Percentiles rank a stretch among this genome's conserved stretches.
These are phyloP conservation scores for Oceanites oceanicus DNA, from an alignment of 2,113 vertebrate genomes.

Conservation along the genomic window DNA sequence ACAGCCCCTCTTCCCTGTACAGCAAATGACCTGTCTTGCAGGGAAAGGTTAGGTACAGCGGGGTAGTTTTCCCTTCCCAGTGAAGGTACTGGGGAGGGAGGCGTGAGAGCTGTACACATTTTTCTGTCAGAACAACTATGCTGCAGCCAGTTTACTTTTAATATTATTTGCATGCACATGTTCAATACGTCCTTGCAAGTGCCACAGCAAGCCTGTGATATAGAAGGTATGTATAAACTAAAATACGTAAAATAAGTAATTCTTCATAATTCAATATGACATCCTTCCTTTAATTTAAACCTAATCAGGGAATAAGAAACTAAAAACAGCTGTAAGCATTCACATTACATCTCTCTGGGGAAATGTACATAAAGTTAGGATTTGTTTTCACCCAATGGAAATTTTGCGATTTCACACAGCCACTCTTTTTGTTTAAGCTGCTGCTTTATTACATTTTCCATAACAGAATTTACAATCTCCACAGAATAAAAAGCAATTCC, in stretches of 20 bases:
- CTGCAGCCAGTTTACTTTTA: background rate
- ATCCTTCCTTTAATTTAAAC: constrained; percentile 63
- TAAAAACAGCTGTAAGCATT: constrained; percentile 64
- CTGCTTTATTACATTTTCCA: constrained; percentile 59
- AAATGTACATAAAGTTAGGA: constrained; percentile 60
- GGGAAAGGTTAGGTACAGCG: rapidly evolving
- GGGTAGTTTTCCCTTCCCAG: background rate
- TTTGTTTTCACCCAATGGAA: constrained; percentile 67
- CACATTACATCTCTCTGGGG: constrained; percentile 52
- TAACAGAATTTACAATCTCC: constrained; percentile 52
- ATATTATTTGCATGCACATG: background rate
- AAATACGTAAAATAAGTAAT: constrained; percentile 29
- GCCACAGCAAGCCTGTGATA: background rate
- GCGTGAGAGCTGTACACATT: background rate
- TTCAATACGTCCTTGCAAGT: background rate
- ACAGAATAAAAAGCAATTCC: constrained; percentile 38
- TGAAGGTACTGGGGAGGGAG: background rate
- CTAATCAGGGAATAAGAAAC: constrained; percentile 70
- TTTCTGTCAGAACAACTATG: background rate
- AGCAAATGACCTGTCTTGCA: too few species aligned
- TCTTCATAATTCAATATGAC: constrained; percentile 61
- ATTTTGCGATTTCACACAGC: constrained; percentile 22
- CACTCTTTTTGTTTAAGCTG: constrained; percentile 48
- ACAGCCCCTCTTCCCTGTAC: background rate
- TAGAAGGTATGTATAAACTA: background rate